These are phyloP conservation scores for Malaclemys terrapin DNA, from an alignment of 2,113 vertebrate species.

Conservation along the genomic window DNA sequence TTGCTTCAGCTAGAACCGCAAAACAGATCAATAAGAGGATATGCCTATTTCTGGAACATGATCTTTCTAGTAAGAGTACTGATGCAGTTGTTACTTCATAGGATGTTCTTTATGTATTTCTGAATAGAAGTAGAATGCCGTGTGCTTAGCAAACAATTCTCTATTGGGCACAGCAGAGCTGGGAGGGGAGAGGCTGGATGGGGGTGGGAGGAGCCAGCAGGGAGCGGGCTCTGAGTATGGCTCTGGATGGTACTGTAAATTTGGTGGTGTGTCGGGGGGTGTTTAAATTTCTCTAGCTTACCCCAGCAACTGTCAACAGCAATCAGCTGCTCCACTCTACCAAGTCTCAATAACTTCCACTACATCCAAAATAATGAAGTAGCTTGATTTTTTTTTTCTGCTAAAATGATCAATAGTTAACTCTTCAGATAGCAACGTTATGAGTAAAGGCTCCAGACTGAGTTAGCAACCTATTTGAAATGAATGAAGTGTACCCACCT, in stretches of 20 bases:
- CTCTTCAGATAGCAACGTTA: neutral
- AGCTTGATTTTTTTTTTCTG: constrained; percentile 22
- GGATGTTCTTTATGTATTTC: neutral
- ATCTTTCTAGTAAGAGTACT: neutral
- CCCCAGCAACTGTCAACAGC: neutral
- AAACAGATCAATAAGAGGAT: neutral
- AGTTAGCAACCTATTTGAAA: fast-evolving
- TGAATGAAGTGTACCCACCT: neutral
- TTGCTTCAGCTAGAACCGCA: neutral
- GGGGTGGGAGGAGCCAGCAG: fast-evolving
- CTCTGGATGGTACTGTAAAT: neutral
- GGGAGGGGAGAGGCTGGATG: neutral
- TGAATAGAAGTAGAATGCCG: neutral
- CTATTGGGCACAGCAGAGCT: neutral
- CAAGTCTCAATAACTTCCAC: neutral
- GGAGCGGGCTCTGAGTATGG: neutral
- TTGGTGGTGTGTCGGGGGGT: neutral
- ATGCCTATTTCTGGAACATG: neutral
- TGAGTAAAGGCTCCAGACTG: neutral
- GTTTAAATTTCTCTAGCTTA: neutral
- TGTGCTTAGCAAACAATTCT: neutral
- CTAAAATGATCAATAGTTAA: neutral
- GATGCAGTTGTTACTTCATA: neutral
- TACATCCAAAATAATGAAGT: neutral
- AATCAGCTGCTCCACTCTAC: neutral